Evolutionary conservation across 1,140 invertebrate genomes (phyloP).

Genomic region (Camponotus vicinus): DNA sequence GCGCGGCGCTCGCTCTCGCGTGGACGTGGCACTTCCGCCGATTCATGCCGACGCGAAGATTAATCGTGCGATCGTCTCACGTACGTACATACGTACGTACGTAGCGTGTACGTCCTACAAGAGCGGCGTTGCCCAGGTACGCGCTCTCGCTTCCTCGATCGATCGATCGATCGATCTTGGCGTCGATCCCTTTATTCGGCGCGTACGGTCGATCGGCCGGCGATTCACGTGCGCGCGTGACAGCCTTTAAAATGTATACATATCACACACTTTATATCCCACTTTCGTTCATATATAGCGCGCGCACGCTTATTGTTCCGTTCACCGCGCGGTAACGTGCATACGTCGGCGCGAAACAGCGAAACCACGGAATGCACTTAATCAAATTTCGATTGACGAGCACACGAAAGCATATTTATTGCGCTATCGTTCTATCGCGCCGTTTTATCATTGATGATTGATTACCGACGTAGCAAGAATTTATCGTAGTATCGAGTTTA

Average conservation of each 20-base stretch:
- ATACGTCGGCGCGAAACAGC: conserved; percentile 54
- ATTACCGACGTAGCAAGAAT: conserved; percentile 74
- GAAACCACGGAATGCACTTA: conserved; percentile 15
- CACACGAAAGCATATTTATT: conserved; percentile 70
- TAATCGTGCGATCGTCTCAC: conserved; percentile 68
- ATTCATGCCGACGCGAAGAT: conserved; percentile 71
- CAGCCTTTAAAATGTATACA: conserved; percentile 50
- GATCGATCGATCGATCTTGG: conserved; percentile 45
- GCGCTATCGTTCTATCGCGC: conserved; percentile 66
- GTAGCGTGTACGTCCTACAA: conserved; percentile 64
- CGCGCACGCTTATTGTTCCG: conserved; percentile 48
- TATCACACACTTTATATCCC: conserved; percentile 44
- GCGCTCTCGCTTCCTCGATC: not conserved
- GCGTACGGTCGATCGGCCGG: conserved; percentile 15
- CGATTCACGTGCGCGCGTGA: conserved; percentile 26
- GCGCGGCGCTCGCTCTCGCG: conserved; percentile 58
- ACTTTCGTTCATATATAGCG: conserved; percentile 40
- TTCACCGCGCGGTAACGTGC: conserved; percentile 31
- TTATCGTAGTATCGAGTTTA: conserved; percentile 71
- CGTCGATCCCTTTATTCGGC: conserved; percentile 38
- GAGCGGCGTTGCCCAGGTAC: conserved; percentile 11
- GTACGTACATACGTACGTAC: conserved; percentile 48
- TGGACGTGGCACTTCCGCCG: conserved; percentile 74
- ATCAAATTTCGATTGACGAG: conserved; percentile 55
- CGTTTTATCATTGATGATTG: conserved; percentile 73